Conservation (phyloP, 2,797 vertebrate genomes). For the Clarias pachynema region DNA sequence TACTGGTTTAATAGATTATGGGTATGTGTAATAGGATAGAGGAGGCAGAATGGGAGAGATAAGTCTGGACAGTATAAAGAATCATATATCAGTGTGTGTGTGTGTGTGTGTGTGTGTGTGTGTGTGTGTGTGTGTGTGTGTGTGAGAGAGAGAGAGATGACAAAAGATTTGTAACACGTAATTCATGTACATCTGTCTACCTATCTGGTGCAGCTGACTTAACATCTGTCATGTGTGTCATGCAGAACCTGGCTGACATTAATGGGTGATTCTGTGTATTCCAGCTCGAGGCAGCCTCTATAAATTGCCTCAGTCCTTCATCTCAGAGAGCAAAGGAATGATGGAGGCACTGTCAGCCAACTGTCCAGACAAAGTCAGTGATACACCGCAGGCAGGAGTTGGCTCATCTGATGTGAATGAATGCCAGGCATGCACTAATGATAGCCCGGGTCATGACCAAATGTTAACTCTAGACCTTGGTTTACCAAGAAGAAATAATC, state of each 20-base stretch:
- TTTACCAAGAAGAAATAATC: neutral
- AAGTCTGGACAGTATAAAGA: too few relatives aligned
- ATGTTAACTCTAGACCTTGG: neutral
- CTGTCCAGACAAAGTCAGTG: neutral
- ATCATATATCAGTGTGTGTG: neutral
- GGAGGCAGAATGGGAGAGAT: neutral
- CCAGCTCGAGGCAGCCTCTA: neutral
- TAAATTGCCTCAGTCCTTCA: neutral
- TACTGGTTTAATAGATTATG: neutral
- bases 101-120: neutral
- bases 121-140: neutral
- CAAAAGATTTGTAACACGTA: neutral
- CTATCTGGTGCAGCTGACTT: neutral
- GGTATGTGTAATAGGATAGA: neutral
- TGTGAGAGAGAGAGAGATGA: neutral
- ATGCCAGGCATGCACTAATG: neutral
- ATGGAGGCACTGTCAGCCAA: neutral
- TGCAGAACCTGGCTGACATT: neutral
- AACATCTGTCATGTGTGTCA: neutral
- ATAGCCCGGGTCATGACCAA: neutral
- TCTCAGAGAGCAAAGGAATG: neutral
- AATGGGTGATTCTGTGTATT: neutral
- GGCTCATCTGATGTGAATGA: neutral
- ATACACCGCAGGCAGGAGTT: neutral
- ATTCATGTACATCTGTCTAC: neutral